These are phyloP conservation scores for Apotomis betuletana DNA, from an alignment of 2,888 invertebrate species.

Conservation along the genomic window DNA sequence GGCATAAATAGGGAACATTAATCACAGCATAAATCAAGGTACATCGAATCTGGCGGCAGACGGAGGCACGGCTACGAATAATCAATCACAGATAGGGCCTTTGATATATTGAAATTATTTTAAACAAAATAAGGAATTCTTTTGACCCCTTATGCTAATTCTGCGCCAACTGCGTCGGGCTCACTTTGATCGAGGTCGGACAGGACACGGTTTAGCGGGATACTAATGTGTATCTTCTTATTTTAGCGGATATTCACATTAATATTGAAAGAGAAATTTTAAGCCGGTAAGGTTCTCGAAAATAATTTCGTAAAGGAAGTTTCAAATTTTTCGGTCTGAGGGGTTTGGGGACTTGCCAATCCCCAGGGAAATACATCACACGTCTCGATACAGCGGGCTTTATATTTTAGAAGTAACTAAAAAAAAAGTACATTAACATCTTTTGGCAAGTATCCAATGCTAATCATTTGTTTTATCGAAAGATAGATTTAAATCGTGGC, in stretches of 20 bases:
- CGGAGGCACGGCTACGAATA: conserved; percentile 28
- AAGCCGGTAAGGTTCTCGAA: neutral
- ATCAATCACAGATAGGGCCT: conserved; percentile 39
- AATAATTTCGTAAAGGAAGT: conserved; percentile 10
- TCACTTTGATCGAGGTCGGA: conserved; percentile 61
- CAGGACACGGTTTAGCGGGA: conserved; percentile 53
- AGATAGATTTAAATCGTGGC: neutral
- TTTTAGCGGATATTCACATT: conserved; percentile 32
- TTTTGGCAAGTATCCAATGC: conserved; percentile 9
- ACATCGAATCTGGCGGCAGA: conserved; percentile 26
- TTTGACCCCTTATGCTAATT: conserved; percentile 39
- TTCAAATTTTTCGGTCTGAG: conserved; percentile 21
- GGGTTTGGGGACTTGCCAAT: conserved; percentile 27
- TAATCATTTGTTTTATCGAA: neutral
- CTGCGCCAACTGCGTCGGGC: conserved; percentile 43
- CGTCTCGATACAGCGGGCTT: conserved; percentile 13
- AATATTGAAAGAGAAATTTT: neutral
- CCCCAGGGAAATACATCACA: conserved; percentile 25
- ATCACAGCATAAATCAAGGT: conserved; percentile 40
- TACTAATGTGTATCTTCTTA: conserved; percentile 49
- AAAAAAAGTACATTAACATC: conserved; percentile 13
- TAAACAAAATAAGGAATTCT: conserved; percentile 39
- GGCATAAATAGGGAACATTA: conserved; percentile 36
- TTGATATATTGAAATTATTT: conserved; percentile 38
- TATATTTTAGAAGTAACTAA: conserved; percentile 11